Percentiles rank a stretch among this genome's conserved stretches.
phyloP scores from a whole-genome alignment of 2,797 vertebrate genomes.

The Pangasius larnaudii region DNA sequence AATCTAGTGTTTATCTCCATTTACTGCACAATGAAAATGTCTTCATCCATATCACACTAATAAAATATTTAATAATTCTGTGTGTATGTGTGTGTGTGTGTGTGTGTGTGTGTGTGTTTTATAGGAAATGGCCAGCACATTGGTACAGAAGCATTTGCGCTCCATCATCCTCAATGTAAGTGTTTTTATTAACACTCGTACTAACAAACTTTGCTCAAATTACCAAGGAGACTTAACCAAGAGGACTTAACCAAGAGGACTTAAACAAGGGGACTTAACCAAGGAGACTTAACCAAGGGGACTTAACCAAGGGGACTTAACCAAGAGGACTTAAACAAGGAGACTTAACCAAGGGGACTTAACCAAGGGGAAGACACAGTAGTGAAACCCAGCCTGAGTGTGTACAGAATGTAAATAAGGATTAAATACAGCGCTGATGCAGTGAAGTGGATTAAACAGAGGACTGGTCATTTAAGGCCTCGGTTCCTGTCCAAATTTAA shows the following conservation, averaged over 20 bases:
- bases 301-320: too few species aligned
- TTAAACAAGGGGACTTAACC: neutral
- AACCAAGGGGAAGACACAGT: neutral
- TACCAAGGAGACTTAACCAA: neutral
- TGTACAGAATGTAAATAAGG: neutral
- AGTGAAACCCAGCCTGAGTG: neutral
- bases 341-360: too few species aligned
- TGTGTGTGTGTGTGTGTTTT: constrained; percentile 18
- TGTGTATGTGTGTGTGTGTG: neutral
- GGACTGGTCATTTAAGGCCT: neutral
- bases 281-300: neutral
- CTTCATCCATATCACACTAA: neutral
- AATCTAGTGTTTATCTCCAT: neutral
- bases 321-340: neutral
- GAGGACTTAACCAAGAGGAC: neutral
- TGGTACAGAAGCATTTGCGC: constrained; percentile 96
- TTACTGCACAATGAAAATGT: neutral
- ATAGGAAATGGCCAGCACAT: constrained; percentile 95
- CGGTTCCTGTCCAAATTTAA: neutral
- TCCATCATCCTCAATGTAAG: constrained; percentile 90
- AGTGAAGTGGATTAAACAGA: neutral
- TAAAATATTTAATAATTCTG: neutral
- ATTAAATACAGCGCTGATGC: neutral
- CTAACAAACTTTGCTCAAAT: neutral
- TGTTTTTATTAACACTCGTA: constrained; percentile 50